These are phyloP conservation scores for Cirrhinus molitorella DNA, from an alignment of 2,797 vertebrate species.

Conservation along the genomic window DNA sequence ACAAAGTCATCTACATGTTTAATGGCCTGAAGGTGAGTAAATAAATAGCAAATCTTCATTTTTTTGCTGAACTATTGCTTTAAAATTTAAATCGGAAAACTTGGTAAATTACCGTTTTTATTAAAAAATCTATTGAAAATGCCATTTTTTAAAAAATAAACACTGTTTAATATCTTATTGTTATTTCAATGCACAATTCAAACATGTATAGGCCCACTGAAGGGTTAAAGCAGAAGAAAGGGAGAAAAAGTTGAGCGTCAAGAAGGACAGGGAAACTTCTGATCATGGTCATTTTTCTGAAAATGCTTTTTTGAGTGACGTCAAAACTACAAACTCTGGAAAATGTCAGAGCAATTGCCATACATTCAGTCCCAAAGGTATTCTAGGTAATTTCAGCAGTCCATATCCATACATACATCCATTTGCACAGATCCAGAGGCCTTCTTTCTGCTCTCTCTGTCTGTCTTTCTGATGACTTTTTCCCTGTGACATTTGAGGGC, in stretches of 20 bases:
- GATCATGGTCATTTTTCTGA: conserved; percentile 61
- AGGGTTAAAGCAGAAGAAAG: conserved; percentile 27
- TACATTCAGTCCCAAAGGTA: conserved; percentile 55
- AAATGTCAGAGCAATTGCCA: conserved; percentile 68
- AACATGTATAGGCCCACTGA: background rate
- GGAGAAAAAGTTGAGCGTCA: conserved; percentile 27
- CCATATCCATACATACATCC: conserved; percentile 52
- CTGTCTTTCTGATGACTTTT: conserved; percentile 43
- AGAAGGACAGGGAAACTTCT: conserved; percentile 29
- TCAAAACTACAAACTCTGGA: conserved; percentile 54
- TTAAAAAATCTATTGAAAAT: no score
- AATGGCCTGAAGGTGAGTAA: no score
- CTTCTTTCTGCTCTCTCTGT: conserved; percentile 5
- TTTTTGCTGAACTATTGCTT: no score
- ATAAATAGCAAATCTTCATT: no score
- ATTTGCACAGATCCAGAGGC: conserved; percentile 24
- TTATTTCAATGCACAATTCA: background rate
- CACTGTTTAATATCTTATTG: background rate
- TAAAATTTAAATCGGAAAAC: no score
- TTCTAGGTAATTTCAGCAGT: conserved; percentile 60
- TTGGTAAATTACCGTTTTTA: no score
- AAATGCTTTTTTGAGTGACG: conserved; percentile 54
- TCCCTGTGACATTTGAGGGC: conserved; percentile 61
- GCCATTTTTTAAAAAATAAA: background rate
- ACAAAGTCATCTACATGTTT: no score